A percentile compares a stretch with the other conserved stretches of the same genome.
Evolutionary conservation across 2,113 vertebrate genomes (phyloP).

Genomic region (Malaclemys terrapin): DNA sequence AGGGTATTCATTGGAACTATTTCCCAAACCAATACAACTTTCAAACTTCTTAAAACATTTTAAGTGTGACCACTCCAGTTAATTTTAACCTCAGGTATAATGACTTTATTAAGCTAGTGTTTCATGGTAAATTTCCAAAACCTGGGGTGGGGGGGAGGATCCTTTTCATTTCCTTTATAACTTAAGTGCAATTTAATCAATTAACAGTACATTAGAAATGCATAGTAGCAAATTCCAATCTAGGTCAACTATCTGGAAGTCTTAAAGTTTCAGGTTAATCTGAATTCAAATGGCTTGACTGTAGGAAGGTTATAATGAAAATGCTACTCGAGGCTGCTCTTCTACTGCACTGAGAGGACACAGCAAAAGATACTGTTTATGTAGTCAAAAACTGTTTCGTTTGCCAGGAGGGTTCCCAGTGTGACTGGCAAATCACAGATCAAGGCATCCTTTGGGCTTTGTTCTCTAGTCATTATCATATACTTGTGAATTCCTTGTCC

Average conservation of each 20-base stretch:
- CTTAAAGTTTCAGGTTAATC: not conserved
- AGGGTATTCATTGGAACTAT: not conserved
- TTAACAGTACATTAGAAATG: not conserved
- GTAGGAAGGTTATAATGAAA: not conserved
- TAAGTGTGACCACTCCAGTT: not conserved
- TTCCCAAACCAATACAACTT: not conserved
- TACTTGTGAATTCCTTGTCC: slow-evolving; percentile 32
- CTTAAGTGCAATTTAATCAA: not conserved
- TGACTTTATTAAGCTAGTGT: not conserved
- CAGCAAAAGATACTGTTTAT: not conserved
- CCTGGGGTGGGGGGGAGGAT: not conserved
- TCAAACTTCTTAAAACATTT: not conserved
- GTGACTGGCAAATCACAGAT: slow-evolving; percentile 6
- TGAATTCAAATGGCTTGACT: not conserved
- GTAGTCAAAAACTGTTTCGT: slow-evolving; percentile 33
- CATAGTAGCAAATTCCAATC: not conserved
- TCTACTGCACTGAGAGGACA: not conserved
- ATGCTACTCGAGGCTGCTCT: not conserved
- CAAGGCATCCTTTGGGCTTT: slow-evolving; percentile 25
- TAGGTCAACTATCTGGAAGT: not conserved
- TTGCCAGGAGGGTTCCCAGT: not conserved
- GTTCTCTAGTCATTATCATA: not conserved
- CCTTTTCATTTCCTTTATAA: not conserved
- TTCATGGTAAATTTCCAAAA: not conserved
- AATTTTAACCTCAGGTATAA: not conserved